Conservation (phyloP, 37 sponge, comb jelly and placozoan genomes). For the Crambe crambe region DNA sequence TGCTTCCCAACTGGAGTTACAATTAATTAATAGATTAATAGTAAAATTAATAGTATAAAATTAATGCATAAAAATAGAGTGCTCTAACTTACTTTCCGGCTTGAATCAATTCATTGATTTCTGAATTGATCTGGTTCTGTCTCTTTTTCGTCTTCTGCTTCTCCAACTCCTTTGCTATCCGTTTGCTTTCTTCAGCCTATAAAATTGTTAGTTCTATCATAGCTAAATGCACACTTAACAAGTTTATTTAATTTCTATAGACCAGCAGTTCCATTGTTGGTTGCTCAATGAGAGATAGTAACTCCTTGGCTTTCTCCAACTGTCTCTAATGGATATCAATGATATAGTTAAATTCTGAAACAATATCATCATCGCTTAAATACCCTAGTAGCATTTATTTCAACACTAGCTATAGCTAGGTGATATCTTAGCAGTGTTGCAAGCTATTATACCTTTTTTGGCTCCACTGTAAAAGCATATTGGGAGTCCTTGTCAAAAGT, state of each 20-base stretch:
- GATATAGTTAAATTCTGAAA: neutral
- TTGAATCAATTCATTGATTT: neutral
- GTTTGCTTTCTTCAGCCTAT: slow-evolving; percentile 34
- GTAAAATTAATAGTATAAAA: too few species aligned
- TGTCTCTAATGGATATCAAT: neutral
- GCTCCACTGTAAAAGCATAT: neutral
- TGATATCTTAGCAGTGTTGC: too few species aligned
- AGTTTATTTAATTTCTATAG: too few species aligned
- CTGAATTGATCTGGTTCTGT: slow-evolving; percentile 2
- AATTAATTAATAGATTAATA: too few species aligned
- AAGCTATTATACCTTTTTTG: slow-evolving; percentile 9
- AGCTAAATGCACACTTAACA: too few species aligned
- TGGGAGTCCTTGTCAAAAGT: neutral
- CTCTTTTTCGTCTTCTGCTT: slow-evolving; percentile 4
- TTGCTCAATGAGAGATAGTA: neutral
- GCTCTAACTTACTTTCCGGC: slow-evolving; percentile 1
- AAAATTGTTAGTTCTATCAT: too few species aligned
- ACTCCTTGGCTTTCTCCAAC: slow-evolving; percentile 35
- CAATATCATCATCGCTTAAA: too few species aligned
- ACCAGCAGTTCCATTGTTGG: slow-evolving; percentile 41
- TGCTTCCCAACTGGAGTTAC: slow-evolving; percentile 37
- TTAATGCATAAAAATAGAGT: neutral
- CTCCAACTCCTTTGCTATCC: slow-evolving; percentile 12
- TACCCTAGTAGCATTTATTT: too few species aligned
- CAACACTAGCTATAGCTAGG: too few species aligned